A percentile compares a stretch with the other conserved stretches of the same genome.
Evolutionary conservation across 2,888 invertebrate genomes (phyloP).

Genomic region (Drosophila putrida): DNA sequence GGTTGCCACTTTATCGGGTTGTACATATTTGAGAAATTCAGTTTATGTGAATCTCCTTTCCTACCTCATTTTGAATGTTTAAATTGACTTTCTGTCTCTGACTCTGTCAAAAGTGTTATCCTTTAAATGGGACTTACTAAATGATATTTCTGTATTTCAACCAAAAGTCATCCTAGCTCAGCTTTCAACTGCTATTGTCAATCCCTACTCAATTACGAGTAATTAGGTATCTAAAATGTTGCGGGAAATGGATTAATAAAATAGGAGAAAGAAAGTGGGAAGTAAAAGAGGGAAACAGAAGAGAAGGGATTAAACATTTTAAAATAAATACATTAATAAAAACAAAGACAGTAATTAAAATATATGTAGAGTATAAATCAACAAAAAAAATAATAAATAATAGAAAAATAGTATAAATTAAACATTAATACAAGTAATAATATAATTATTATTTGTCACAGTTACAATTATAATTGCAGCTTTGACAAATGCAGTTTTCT

Average conservation of each 20-base stretch:
- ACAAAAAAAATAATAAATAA: too few species aligned
- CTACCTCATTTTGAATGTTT: background rate
- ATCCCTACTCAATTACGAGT: constrained; percentile 22
- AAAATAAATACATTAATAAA: too few species aligned
- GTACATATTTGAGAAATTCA: constrained; percentile 3
- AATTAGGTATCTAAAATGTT: constrained; percentile 2
- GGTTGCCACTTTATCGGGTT: background rate
- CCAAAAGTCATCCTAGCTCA: background rate
- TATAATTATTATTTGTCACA: too few species aligned
- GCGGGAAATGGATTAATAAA: background rate
- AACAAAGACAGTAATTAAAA: too few species aligned
- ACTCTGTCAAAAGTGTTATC: constrained; percentile 1
- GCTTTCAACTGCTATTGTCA: constrained; percentile 9
- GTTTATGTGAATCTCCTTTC: background rate
- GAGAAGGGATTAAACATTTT: too few species aligned
- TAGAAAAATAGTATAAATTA: too few species aligned
- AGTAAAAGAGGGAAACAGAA: too few species aligned
- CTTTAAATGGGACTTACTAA: background rate
- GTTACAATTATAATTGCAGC: too few species aligned
- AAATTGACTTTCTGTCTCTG: background rate
- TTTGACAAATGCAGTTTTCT: too few species aligned
- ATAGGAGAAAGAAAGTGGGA: too few species aligned
- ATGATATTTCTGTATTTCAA: background rate
- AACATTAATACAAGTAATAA: too few species aligned
- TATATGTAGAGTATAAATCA: too few species aligned